Evolutionary conservation across 1,140 invertebrate species (phyloP).

Genomic region (Drosophila auraria): DNA sequence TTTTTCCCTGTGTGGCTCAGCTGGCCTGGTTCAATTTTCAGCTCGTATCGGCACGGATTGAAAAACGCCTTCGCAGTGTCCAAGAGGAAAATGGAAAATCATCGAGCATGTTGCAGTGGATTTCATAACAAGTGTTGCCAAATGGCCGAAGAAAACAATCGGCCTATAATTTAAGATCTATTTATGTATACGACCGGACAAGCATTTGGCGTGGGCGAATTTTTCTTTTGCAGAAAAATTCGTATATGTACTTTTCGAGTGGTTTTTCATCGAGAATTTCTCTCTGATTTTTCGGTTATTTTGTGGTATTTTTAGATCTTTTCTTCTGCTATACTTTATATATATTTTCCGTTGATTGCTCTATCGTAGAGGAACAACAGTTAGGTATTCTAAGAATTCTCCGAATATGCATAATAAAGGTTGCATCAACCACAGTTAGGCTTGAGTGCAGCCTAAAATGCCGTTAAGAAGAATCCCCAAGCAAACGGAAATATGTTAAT

Average conservation of each 20-base stretch:
- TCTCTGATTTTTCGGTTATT: slow-evolving; percentile 21
- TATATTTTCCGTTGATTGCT: slow-evolving; percentile 44
- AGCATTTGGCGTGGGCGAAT: slow-evolving; percentile 63
- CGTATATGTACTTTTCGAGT: slow-evolving; percentile 39
- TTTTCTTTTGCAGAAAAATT: slow-evolving; percentile 64
- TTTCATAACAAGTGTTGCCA: slow-evolving; percentile 81
- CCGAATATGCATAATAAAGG: neutral
- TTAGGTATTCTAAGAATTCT: slow-evolving; percentile 33
- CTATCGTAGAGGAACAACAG: neutral
- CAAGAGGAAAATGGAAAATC: slow-evolving; percentile 63
- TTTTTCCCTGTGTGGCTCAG: slow-evolving; percentile 26
- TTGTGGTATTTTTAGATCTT: slow-evolving; percentile 36
- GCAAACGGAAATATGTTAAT: slow-evolving; percentile 39
- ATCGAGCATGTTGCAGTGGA: slow-evolving; percentile 35
- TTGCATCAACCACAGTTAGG: slow-evolving; percentile 41
- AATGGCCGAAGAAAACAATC: slow-evolving; percentile 48
- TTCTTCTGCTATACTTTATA: slow-evolving; percentile 20
- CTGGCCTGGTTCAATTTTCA: slow-evolving; percentile 67
- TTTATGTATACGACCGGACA: slow-evolving; percentile 35
- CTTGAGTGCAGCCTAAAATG: slow-evolving; percentile 21
- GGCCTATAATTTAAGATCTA: slow-evolving; percentile 52
- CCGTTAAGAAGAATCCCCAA: slow-evolving; percentile 52
- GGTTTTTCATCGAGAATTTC: slow-evolving; percentile 40
- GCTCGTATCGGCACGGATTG: slow-evolving; percentile 22
- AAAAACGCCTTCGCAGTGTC: slow-evolving; percentile 58